phyloP scores from a whole-genome alignment of 92 coral and sea anemone species.

The Virgularia gustaviana region DNA sequence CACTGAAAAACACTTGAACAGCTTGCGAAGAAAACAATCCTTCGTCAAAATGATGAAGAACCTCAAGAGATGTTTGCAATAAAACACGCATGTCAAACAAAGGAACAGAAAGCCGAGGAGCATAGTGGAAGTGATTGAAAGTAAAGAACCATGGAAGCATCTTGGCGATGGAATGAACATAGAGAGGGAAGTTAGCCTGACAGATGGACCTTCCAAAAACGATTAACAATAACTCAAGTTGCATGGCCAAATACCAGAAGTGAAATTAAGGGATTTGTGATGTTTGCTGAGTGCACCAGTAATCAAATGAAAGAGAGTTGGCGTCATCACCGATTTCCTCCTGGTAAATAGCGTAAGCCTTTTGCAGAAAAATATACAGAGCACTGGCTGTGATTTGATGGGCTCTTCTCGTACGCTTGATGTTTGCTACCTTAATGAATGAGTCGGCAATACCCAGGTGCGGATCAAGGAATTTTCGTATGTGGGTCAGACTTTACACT shows the following conservation, averaged over 20 bases:
- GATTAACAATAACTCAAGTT: slow-evolving; percentile 16
- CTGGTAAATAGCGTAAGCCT: slow-evolving; percentile 40
- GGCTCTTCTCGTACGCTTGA: slow-evolving; percentile 51
- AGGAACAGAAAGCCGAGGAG: slow-evolving; percentile 54
- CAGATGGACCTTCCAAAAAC: slow-evolving; percentile 6
- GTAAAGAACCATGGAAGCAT: slow-evolving; percentile 54
- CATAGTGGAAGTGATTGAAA: slow-evolving; percentile 37
- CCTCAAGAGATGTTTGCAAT: slow-evolving; percentile 39
- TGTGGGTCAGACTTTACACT: no score
- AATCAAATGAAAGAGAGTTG: slow-evolving; percentile 35
- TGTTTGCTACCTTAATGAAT: slow-evolving; percentile 52
- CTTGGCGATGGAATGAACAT: slow-evolving; percentile 10
- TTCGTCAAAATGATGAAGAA: slow-evolving; percentile 33
- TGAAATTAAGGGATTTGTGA: slow-evolving; percentile 50
- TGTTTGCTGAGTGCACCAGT: slow-evolving; percentile 46
- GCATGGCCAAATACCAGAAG: slow-evolving; percentile 56
- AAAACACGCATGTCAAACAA: slow-evolving; percentile 47
- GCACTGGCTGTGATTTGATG: slow-evolving; percentile 60
- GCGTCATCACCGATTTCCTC: slow-evolving; percentile 10
- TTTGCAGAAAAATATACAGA: slow-evolving; percentile 33
- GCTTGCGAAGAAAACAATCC: slow-evolving; percentile 49
- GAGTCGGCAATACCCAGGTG: slow-evolving; percentile 71
- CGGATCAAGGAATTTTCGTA: no score
- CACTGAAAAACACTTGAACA: slow-evolving; percentile 40
- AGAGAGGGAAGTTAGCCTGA: slow-evolving; percentile 18